phyloP scores from a whole-genome alignment of 2,797 vertebrate genomes.

The Hippopotamyrus pictus region DNA sequence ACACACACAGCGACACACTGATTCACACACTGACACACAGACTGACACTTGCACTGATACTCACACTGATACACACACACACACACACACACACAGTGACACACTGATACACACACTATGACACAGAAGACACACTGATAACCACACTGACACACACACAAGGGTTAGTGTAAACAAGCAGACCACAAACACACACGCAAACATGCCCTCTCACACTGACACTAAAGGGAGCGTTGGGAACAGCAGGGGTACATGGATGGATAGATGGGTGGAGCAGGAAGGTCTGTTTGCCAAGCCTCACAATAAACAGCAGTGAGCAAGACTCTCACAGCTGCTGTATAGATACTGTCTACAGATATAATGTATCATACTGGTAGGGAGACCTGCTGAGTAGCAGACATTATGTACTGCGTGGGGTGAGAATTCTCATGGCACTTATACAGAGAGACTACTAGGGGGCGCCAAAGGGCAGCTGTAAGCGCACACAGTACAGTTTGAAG shows the following conservation, averaged over 20 bases:
- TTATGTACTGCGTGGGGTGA: not conserved
- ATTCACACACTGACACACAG: conserved; percentile 48
- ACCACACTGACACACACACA: not conserved
- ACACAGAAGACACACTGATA: not conserved
- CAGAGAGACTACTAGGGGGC: not conserved
- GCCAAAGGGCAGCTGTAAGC: not conserved
- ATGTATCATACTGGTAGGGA: not conserved
- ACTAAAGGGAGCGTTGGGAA: not conserved
- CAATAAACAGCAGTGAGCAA: not conserved
- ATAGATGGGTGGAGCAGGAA: not conserved
- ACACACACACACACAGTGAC: too few relatives aligned
- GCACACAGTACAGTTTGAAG: not conserved
- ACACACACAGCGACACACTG: not conserved
- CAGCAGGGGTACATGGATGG: not conserved
- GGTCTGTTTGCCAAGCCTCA: not conserved
- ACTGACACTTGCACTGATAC: not conserved
- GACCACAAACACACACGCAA: not conserved
- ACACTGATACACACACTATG: not conserved
- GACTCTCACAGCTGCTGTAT: not conserved
- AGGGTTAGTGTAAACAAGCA: not conserved
- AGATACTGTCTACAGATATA: not conserved
- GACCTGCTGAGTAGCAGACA: not conserved
- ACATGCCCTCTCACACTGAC: not conserved
- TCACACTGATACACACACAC: not conserved
- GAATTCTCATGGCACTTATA: not conserved